Conservation (phyloP, 2,888 invertebrate genomes). For the Loripinus fragilis region DNA sequence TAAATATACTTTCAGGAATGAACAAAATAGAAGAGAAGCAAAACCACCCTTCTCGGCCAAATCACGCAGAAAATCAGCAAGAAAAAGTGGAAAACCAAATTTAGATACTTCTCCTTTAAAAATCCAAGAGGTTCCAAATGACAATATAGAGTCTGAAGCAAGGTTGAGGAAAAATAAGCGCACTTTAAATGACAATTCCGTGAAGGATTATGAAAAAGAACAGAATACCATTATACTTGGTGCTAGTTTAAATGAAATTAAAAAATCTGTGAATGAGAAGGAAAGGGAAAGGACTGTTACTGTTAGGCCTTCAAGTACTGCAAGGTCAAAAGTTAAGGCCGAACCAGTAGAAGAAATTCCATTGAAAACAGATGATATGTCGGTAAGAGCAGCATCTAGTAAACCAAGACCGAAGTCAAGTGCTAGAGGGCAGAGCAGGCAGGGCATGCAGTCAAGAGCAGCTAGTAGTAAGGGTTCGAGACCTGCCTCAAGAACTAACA, state of each 20-base stretch:
- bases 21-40: constrained; percentile 16
- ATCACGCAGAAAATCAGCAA: constrained; percentile 48
- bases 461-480: constrained; percentile 55
- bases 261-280: constrained; percentile 1
- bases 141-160: constrained; percentile 6
- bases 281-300: background rate
- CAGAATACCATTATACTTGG: constrained; percentile 36
- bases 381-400: constrained; percentile 18
- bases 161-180: background rate
- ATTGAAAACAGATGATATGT: background rate
- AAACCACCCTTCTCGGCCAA: constrained; percentile 47
- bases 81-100: constrained; percentile 39
- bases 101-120: constrained; percentile 14
- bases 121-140: constrained; percentile 1
- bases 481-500: constrained; percentile 66
- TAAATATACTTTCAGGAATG: background rate
- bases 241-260: constrained; percentile 51
- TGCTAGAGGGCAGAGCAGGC: constrained; percentile 33
- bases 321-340: background rate
- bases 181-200: background rate
- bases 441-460: constrained; percentile 41
- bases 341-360: background rate
- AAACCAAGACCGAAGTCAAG: constrained; percentile 17
- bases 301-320: background rate
- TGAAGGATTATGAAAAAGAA: background rate